Percentiles rank a stretch among this genome's conserved stretches.
These are phyloP conservation scores for Porites divaricata DNA, from an alignment of 92 coral and sea anemone species.

Conservation along the genomic window DNA sequence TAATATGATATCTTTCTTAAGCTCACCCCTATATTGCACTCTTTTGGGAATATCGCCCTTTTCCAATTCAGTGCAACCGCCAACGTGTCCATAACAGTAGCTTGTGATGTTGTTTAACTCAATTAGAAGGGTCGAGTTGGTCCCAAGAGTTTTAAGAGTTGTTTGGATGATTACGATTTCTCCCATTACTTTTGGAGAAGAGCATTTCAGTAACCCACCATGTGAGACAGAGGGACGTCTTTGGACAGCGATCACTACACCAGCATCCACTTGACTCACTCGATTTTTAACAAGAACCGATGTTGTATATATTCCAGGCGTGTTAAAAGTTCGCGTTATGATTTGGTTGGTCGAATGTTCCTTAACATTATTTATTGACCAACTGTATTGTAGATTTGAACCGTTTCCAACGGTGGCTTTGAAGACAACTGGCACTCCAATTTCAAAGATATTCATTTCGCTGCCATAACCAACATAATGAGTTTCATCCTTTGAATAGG, in stretches of 20 bases:
- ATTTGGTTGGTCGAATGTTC: background rate
- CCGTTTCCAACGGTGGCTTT: slow-evolving; percentile 24
- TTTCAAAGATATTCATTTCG: slow-evolving; percentile 45
- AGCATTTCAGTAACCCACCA: slow-evolving; percentile 33
- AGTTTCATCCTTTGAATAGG: slow-evolving; percentile 13
- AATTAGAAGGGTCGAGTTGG: slow-evolving; percentile 57
- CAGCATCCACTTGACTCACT: slow-evolving; percentile 41
- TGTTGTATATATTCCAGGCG: slow-evolving; percentile 32
- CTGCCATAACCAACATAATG: slow-evolving; percentile 55
- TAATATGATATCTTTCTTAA: slow-evolving; percentile 28
- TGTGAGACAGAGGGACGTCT: slow-evolving; percentile 30
- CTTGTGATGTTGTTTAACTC: slow-evolving; percentile 54
- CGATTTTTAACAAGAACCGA: slow-evolving; percentile 47
- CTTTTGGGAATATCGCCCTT: slow-evolving; percentile 6
- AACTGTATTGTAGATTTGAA: slow-evolving; percentile 27
- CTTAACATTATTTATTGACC: slow-evolving; percentile 22
- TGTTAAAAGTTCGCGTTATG: slow-evolving; percentile 15
- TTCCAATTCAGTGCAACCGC: background rate
- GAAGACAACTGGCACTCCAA: slow-evolving; percentile 48
- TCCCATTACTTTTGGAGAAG: slow-evolving; percentile 46
- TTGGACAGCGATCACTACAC: slow-evolving; percentile 42
- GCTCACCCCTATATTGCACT: slow-evolving; percentile 17
- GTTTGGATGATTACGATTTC: slow-evolving; percentile 46
- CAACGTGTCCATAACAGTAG: slow-evolving; percentile 53
- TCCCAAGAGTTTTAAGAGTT: slow-evolving; percentile 45